Evolutionary conservation across 2,888 invertebrate genomes (phyloP).

Genomic region (Lepidocyrtinus sp.): DNA sequence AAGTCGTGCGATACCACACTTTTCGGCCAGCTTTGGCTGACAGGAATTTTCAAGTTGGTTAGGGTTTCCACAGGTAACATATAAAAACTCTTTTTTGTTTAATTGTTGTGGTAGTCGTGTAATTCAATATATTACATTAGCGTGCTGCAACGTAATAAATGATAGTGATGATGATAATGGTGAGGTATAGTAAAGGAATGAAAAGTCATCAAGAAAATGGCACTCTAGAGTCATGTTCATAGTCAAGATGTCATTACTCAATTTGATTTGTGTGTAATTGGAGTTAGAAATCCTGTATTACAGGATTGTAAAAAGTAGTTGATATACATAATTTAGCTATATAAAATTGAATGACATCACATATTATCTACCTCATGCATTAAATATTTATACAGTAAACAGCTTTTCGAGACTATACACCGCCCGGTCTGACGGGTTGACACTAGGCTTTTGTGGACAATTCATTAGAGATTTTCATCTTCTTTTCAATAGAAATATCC

Average conservation of each 20-base stretch:
- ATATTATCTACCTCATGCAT: slow-evolving; percentile 3
- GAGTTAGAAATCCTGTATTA: slow-evolving; percentile 32
- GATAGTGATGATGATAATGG: background rate
- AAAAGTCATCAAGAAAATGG: slow-evolving; percentile 25
- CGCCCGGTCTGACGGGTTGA: slow-evolving; percentile 40
- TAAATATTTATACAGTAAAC: slow-evolving; percentile 2
- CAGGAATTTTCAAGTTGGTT: too few species aligned
- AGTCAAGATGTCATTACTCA: slow-evolving; percentile 32
- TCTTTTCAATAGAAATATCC: slow-evolving; percentile 50
- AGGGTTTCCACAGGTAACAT: too few species aligned
- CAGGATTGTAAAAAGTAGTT: slow-evolving; percentile 38
- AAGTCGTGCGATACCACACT: too few species aligned
- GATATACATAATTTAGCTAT: slow-evolving; percentile 5
- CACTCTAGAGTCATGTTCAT: slow-evolving; percentile 37
- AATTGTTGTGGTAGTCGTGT: slow-evolving; percentile 13
- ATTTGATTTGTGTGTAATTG: slow-evolving; percentile 27
- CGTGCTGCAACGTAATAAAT: background rate
- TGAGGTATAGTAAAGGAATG: slow-evolving; percentile 10
- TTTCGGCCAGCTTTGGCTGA: too few species aligned
- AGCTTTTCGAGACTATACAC: background rate
- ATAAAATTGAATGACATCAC: slow-evolving; percentile 11
- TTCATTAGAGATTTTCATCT: slow-evolving; percentile 38
- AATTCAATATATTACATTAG: slow-evolving; percentile 4
- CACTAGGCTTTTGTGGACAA: slow-evolving; percentile 37
- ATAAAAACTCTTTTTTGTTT: too few species aligned